Evolutionary conservation across 2,113 vertebrate genomes (phyloP).

Genomic region (Thryonomys swinderianus): DNA sequence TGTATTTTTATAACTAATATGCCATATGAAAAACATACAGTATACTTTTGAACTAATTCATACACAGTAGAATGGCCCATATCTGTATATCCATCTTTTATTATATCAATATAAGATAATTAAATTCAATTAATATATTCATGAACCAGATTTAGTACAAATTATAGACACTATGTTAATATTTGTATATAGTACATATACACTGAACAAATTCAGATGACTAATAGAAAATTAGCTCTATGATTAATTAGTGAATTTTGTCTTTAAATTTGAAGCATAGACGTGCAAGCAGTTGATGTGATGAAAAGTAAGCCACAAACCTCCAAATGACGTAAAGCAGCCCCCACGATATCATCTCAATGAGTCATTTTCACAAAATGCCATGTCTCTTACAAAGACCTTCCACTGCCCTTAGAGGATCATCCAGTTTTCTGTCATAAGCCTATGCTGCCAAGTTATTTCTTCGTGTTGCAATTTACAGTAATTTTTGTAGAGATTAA

Average conservation of each 20-base stretch:
- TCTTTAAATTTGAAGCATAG: not conserved
- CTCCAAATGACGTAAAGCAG: not conserved
- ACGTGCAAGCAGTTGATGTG: not conserved
- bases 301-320: not conserved
- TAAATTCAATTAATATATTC: not conserved
- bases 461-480: slow-evolving; percentile 29
- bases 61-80: not conserved
- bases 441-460: slow-evolving; percentile 9
- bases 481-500: not conserved
- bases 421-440: not conserved
- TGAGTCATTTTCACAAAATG: slow-evolving; percentile 25
- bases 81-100: not conserved
- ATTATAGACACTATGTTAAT: not conserved
- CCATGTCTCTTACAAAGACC: not conserved
- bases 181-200: not conserved
- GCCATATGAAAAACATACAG: slow-evolving; percentile 39
- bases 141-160: not conserved
- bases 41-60: slow-evolving; percentile 26
- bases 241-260: not conserved
- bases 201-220: not conserved
- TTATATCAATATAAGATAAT: not conserved
- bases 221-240: not conserved
- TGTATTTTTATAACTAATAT: not conserved
- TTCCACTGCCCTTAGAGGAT: not conserved
- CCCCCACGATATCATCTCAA: not conserved